Base-by-base conservation (phyloP, 2,797 vertebrate species). In the Malurus splendens region DNA sequence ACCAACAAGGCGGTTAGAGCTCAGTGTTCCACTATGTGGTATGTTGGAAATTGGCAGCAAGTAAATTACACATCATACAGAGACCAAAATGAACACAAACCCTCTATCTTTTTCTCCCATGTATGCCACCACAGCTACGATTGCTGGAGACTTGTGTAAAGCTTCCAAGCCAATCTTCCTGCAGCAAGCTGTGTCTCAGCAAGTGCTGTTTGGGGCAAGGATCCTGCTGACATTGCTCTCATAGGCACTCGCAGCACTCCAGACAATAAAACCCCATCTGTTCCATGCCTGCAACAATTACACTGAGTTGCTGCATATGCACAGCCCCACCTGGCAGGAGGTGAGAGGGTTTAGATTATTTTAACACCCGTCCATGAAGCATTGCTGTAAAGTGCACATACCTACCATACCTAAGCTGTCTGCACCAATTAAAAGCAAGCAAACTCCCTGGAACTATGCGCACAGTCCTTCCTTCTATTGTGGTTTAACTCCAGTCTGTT, bases 241-340 rank as follows among this genome's bases (percentile, higher is more conserved):
- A 88, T 11, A 79, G 1, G 6, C 61, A 7, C 44, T 68, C 51
- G 39, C 68, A 74, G 47, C 59, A 82, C 57, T 87, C 38, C 28
- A 71, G 80, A 92, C 75, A 90, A 86, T 93, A 90, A 94, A 95
- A 61, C 19, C 51, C 93, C 93, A 94, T 90, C 86, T 94, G 86
- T 75, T 93, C 70, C 41, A 60, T 47, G 78, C 86, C 90, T 78
- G 52, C 65, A 90, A 93, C 66, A 66, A 91, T 61, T 50, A 92
- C 39, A 78, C 20, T 39, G 86, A 92, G 84, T 89, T 89, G 60
- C 48, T 42, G 59, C 2, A 0, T 39, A 66, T 4, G 51, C 25
- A 83, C 11, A 65, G 72, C 17, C 66, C 62, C 73, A 93, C 82
- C 73, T 64, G 79, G 84, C 62, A 92, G 79, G 59, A 90, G 77